Conservation (phyloP, 2,113 vertebrate species). For the Hypanus sabinus region DNA sequence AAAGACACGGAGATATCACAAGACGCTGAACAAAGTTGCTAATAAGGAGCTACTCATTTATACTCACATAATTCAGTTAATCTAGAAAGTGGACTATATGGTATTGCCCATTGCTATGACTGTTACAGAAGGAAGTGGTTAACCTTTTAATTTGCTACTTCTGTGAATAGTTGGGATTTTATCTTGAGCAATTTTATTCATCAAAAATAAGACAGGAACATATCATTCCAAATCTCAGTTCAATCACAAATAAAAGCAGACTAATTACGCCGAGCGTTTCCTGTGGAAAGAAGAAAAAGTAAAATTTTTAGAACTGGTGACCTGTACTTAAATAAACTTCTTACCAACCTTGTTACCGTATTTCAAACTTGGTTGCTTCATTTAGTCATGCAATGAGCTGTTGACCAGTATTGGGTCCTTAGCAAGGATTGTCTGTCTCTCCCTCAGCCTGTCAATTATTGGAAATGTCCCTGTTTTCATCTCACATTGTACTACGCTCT, state of each 20-base stretch:
- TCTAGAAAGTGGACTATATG: background rate
- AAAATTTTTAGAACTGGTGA: too few relatives aligned
- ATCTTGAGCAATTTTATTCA: background rate
- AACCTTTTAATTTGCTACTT: background rate
- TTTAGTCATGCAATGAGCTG: background rate
- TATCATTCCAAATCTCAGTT: background rate
- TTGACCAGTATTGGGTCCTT: background rate
- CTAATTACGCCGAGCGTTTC: background rate
- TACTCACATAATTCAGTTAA: background rate
- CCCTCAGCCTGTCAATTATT: background rate
- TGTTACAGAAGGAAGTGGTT: background rate
- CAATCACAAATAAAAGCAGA: too few relatives aligned
- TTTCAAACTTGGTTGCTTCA: background rate
- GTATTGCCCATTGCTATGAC: background rate
- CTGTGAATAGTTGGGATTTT: background rate
- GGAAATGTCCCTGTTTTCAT: too few relatives aligned
- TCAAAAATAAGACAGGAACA: background rate
- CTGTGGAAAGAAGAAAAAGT: background rate
- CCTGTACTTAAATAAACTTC: background rate
- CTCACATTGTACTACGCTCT: too few relatives aligned
- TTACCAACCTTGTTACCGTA: background rate
- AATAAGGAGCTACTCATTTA: background rate
- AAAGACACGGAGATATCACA: constrained; percentile 42
- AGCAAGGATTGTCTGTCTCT: background rate
- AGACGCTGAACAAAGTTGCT: constrained; percentile 26